These are phyloP conservation scores for Agelaius phoeniceus DNA, from an alignment of 2,113 vertebrate species.

Conservation along the genomic window DNA sequence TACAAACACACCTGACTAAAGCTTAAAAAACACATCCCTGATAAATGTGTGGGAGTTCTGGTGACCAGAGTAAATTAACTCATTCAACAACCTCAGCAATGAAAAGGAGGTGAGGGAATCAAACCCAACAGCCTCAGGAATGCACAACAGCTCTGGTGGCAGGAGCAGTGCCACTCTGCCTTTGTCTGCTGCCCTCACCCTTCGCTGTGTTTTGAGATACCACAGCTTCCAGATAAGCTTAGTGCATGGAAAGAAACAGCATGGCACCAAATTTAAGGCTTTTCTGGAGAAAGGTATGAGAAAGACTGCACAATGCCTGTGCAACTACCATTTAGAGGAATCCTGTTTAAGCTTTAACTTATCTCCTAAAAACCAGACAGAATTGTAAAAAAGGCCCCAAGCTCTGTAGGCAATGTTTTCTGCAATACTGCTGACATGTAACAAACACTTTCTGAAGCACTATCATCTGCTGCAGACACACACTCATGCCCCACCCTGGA, in stretches of 20 bases:
- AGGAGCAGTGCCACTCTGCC: not conserved
- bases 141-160: not conserved
- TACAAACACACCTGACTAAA: not conserved
- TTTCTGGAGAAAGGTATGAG: not conserved
- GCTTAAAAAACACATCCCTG: not conserved
- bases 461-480: conserved; percentile 17
- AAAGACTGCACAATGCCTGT: not conserved
- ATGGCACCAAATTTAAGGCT: not conserved
- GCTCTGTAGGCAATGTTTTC: not conserved
- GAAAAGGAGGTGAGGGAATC: not conserved
- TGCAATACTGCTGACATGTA: not conserved
- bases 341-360: not conserved
- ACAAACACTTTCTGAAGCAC: not conserved
- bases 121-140: not conserved
- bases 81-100: not conserved
- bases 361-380: not conserved
- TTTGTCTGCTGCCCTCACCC: not conserved
- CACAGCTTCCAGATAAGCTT: not conserved
- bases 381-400: not conserved
- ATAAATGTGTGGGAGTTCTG: not conserved
- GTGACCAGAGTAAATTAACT: not conserved
- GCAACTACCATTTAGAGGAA: not conserved
- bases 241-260: not conserved
- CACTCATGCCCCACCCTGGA: conserved; percentile 9
- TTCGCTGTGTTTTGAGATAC: not conserved